Conservation (phyloP, 2,113 vertebrate genomes). For the Dromaius novaehollandiae region DNA sequence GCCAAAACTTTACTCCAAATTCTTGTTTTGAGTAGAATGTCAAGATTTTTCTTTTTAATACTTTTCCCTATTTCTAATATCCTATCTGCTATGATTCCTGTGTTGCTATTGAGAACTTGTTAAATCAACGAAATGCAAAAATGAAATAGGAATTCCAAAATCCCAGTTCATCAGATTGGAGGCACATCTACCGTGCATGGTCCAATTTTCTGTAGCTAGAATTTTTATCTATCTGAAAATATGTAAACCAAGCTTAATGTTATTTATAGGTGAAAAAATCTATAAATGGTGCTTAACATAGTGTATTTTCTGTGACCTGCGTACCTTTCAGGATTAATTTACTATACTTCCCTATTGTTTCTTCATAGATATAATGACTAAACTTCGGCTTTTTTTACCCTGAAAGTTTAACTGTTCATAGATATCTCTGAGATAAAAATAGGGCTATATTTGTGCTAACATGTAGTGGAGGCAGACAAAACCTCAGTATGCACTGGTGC, state of each 20-base stretch:
- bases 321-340: neutral
- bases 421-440: neutral
- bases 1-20: neutral
- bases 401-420: neutral
- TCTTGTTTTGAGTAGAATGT: neutral
- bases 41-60: neutral
- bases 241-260: neutral
- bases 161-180: neutral
- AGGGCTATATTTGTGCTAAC: neutral
- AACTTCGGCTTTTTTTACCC: neutral
- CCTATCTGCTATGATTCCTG: rapidly evolving
- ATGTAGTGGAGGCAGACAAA: neutral
- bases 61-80: neutral
- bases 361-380: neutral
- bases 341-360: neutral
- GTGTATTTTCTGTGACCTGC: neutral
- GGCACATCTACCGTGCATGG: neutral
- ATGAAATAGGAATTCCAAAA: neutral
- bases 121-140: neutral
- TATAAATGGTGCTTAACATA: neutral
- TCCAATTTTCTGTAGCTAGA: neutral
- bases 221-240: neutral
- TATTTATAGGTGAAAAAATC: neutral
- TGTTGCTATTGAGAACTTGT: neutral
- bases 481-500: rapidly evolving